phyloP scores from a whole-genome alignment of 2,888 invertebrate species.

The Mythimna pallens region DNA sequence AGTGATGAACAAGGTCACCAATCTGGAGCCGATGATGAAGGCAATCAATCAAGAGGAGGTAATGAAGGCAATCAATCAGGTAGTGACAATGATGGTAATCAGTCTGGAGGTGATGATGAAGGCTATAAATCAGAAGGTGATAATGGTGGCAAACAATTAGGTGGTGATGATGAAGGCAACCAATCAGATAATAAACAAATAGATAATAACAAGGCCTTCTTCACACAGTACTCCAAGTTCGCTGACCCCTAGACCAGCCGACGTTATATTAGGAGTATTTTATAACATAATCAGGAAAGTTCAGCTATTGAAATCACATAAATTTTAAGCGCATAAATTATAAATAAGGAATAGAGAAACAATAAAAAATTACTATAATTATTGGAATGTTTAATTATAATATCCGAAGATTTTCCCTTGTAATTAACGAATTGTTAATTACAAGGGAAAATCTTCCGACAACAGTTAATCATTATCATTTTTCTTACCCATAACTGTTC shows the following conservation, averaged over 20 bases:
- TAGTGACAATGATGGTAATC: neutral
- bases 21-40: neutral
- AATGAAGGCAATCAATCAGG: neutral
- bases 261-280: neutral
- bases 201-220: neutral
- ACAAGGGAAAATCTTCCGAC: too few species aligned
- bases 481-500: neutral
- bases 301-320: neutral
- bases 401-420: too few species aligned
- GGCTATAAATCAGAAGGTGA: neutral
- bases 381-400: neutral
- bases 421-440: too few species aligned
- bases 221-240: neutral
- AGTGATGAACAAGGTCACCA: neutral
- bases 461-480: neutral
- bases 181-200: neutral
- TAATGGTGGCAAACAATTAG: too few species aligned
- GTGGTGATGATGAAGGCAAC: neutral
- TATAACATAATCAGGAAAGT: neutral
- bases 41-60: too few species aligned
- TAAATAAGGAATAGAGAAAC: neutral
- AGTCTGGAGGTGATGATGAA: neutral
- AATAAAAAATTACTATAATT: neutral
- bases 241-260: conserved; percentile 7
- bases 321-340: neutral